Percentiles rank a stretch among this genome's conserved stretches.
These are phyloP conservation scores for Athene noctua DNA, from an alignment of 2,113 vertebrate genomes.

Conservation along the genomic window DNA sequence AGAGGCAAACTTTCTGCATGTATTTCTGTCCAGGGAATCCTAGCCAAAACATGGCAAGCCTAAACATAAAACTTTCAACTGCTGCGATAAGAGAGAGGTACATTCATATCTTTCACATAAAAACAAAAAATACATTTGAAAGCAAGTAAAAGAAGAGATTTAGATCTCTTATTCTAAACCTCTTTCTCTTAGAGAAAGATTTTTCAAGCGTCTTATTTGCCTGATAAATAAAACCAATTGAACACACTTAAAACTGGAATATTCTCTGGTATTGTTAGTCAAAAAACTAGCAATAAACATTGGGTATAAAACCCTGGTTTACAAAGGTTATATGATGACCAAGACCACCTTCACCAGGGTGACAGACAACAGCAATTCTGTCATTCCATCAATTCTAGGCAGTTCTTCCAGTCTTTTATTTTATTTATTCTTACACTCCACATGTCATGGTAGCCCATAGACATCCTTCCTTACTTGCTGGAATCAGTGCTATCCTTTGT, in stretches of 20 bases:
- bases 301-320: not conserved
- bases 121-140: not conserved
- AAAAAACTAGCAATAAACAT: not conserved
- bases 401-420: not conserved
- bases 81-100: not conserved
- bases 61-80: conserved; percentile 10
- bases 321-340: not conserved
- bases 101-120: conserved; percentile 41
- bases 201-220: not conserved
- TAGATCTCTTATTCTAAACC: not conserved
- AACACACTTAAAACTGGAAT: not conserved
- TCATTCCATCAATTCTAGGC: not conserved
- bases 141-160: not conserved
- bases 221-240: not conserved
- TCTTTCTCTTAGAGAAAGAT: not conserved
- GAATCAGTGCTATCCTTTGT: not conserved
- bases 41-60: conserved; percentile 34
- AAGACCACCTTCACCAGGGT: not conserved
- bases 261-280: not conserved
- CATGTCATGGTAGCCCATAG: not conserved
- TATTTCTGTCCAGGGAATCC: conserved; percentile 31
- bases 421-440: not conserved
- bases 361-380: not conserved
- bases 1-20: conserved; percentile 8
- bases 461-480: not conserved